Base-by-base conservation (phyloP, 2,888 invertebrate species). In the Drosophila monieri region DNA sequence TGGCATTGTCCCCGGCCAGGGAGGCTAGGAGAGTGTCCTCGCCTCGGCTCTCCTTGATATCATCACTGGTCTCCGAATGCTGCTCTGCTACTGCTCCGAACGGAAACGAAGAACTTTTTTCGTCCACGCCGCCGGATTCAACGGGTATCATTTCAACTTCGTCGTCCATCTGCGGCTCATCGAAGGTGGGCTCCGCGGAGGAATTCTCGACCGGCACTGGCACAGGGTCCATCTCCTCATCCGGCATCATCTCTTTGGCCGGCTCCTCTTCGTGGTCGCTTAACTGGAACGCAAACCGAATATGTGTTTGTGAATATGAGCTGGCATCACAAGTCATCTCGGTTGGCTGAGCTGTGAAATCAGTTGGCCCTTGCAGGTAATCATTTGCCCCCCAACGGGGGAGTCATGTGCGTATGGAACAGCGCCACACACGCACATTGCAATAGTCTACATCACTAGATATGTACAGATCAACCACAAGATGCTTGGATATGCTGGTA, bases 331-430 rank as follows among this genome's bases (percentile, higher is more conserved):
- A 25, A 6, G 14, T 32, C 12, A 21, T 43, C 12, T 9, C 41
- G 12, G 25, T 44, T 27, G 51, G n/a, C 48, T 54, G 47, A 30
- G 65, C 58, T 41, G 51, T 39, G 62, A 68, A 60, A 74, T 92
- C 92, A 91, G 91, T 89, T 91, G 91, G 91, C 91, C 92, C 92
- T 90, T 92, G 91, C 91, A 89, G 74, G 74, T 76, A 90, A 89
- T 92, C 91, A 89, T 74, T 21, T 77, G 69, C 67, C 69, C 64
- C 39, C 21, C 21, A 21, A 6, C n/a, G 9, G 79, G 48, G 89
- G 90, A 69, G 92, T 91, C 91, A 91, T 89, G 71, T 85, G 91
- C 92, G 68, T 91, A 92, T 90, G 93, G 93, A 76, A 92, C 92
- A 90, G 92, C 93, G 90, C 90, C 91, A 80, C 91, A 90, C 80